Base-by-base conservation (phyloP, 1,140 invertebrate species). In the Chymomyza costata region DNA sequence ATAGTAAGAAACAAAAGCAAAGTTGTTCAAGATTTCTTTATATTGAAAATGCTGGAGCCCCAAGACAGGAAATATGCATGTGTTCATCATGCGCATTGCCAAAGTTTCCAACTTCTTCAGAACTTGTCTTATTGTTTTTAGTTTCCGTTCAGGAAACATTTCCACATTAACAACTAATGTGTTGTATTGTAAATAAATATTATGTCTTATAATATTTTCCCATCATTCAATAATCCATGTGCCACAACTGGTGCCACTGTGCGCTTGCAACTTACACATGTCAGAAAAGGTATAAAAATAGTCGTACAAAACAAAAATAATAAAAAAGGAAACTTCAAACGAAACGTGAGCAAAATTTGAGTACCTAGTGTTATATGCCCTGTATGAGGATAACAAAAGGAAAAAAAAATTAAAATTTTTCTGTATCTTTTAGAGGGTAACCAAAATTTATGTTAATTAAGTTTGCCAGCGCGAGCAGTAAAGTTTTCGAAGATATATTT, bases 371-470 rank as follows among this genome's bases (percentile, higher is more conserved):
- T 13, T 30, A n/a, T 34, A 44, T 13, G 17, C 15, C n/a, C 31
- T 8, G 21, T 25, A 25, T 25, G 21, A 48, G 46, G 35, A 13
- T 37, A 18, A 13, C 48, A 31, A 21, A n/a, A 21, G 19, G 48
- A 17, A n/a, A 8, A 28, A 11, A 55, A 3, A 25, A 25, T 8
- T 25, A 25, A 5, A 25, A 5, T 25, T 25, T 25, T 3, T 8
- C 21, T 25, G 3, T 25, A 3, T 25, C 3, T 8, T 25, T 25
- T 25, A 8, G 21, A 25, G n/a, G n/a, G n/a, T 34, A 17, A 54
- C 71, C 53, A 64, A 76, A 80, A 71, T 80, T 28, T 78, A 78
- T 78, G 73, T 30, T 63, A 80, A 80, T 78, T 16, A 34, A 44
- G 37, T 6, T 31, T 28, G 17, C 34, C n/a, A n/a, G n/a, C n/a